Conservation (phyloP, 2,113 vertebrate genomes). For the Peromyscus californicus region DNA sequence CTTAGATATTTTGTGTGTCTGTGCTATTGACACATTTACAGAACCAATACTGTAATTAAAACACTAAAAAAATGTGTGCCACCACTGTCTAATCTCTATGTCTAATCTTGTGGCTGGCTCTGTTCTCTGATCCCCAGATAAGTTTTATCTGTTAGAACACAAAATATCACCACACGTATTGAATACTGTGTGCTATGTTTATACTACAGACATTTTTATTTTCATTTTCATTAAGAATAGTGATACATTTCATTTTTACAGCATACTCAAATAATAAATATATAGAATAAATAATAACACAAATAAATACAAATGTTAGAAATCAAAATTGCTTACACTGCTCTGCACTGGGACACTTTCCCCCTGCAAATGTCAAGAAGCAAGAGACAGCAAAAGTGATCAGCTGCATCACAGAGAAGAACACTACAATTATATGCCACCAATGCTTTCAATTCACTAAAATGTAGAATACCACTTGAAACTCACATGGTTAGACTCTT, state of each 20-base stretch:
- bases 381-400: not conserved
- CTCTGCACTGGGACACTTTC: not conserved
- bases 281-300: not conserved
- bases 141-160: no score
- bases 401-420: rapidly evolving
- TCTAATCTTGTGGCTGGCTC: no score
- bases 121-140: no score
- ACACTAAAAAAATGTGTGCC: not conserved
- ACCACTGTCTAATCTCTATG: no score
- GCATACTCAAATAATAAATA: not conserved
- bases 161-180: no score
- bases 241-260: not conserved
- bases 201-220: not conserved
- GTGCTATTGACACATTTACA: not conserved
- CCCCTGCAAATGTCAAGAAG: not conserved
- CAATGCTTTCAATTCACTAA: not conserved
- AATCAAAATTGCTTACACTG: not conserved
- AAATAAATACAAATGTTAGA: not conserved
- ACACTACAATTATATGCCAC: not conserved
- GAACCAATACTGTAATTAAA: not conserved
- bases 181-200: not conserved
- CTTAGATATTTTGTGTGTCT: no score
- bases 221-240: no score
- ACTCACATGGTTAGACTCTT: not conserved
- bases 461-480: not conserved